Evolutionary conservation across 2,797 vertebrate species (phyloP), one percentile per base, ranked within the genome.

Genomic region (Trachops cirrhosus): DNA sequence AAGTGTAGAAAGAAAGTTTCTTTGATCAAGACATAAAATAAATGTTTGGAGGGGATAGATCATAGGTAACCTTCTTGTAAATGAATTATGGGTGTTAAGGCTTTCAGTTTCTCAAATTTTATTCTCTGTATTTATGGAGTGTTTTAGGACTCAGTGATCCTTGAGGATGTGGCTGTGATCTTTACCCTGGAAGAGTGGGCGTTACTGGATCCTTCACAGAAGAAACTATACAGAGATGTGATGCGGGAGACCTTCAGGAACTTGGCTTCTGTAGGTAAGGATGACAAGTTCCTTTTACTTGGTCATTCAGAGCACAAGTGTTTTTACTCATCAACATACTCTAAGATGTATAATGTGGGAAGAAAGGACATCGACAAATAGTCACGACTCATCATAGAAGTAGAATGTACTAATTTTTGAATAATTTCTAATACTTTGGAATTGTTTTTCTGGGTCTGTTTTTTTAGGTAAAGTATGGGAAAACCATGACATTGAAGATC

Each of bases 121-220:
- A 77, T 46, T 34, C 19, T 34, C 1, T 21, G n/a, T 32, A 24
- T 77, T 50, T 34, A 48, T 52, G 74, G 32, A 50, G 21, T 52
- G n/a, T 83, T 91, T 86, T 70, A 97, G 97, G 93, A 84, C 46
- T 79, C 57, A 9, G n/a, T 97, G n/a, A 24, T 75, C 75, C 83
- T 91, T 15, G 97, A 97, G 21, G 94, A 97, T 34, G 74, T 77
- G 46, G 74, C 74, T 50, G 74, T 77, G 46, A 34, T 50, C 74
- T 77, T 77, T 29, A 50, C 2, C 21, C 6, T 77, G 74, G 74
- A 77, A 32, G 74, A 77, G 74, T 77, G 74, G 74, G 74, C 74
- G 4, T 77, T 77, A 50, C 46, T 77, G 74, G 21, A 77, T 21
- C 12, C 74, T 34, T 77, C 74, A 34, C 74, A 77, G 74, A 77